Evolutionary conservation across 2,888 invertebrate genomes (phyloP), one percentile per base, ranked within the genome.

Genomic region (Deroplatys truncata): DNA sequence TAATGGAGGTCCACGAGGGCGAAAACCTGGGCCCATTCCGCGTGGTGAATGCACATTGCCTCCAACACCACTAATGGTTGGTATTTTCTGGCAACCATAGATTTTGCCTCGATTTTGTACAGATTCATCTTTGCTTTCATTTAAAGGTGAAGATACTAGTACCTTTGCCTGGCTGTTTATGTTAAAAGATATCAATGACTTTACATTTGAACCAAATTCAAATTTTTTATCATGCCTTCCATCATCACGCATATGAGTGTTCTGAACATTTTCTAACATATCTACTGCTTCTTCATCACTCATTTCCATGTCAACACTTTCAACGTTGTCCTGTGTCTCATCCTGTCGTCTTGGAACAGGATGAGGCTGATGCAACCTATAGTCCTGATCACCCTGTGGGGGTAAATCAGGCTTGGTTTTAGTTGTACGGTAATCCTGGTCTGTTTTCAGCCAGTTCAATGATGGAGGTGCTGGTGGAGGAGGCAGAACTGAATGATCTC

Each of bases 271-370:
- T 28, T 85, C 85, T 25, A 72, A 72, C 29, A 85, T 56, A 29
- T 31, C 89, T 1, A 72, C 35, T 20, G 91, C 91, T 88, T 97
- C 97, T 86, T 98, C 98, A 92, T 98, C 98, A 20, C 97, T 97
- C 92, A 98, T 94, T 91, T 98, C 98, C 97, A 98, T 98, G 91
- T 98, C 98, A 90, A 97, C 96, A 92, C 96, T 97, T 92, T 97
- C 97, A 7, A 97, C 96, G 92, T 96, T 97, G 92, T 97, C 97
- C 20, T 95, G 92, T 91, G 84, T 89, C 85, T 91, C 91, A 85
- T 90, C 90, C 29, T 31, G 84, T 84, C 84, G 35, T n/a, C 88
- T 28, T 9, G 31, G 85, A 25, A 86, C 13, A 28, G 82, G 43
- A 84, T 87, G 89, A 86, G 89, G 87, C 29, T 35, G 49, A 43